Percentiles rank a stretch among this genome's conserved stretches.
Conservation (phyloP, 2,113 vertebrate species). For the Paedocypris sp. region DNA sequence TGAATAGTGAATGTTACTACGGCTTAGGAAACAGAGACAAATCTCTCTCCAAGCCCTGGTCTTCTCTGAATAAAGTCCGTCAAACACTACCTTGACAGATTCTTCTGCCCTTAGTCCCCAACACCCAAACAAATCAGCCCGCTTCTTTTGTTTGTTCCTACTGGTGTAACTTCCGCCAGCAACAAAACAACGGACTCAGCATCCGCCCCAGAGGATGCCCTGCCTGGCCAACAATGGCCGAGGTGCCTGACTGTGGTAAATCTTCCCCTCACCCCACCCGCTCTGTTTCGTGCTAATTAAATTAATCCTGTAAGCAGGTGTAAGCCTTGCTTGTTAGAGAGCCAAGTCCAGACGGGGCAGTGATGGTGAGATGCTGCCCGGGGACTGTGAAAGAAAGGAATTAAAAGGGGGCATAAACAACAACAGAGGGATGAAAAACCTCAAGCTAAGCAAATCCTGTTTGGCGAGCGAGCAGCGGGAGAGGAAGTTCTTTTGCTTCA, state of each 20-base stretch:
- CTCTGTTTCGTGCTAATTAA: conserved; percentile 69
- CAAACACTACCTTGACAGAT: background rate
- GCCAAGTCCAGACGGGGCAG: conserved; percentile 54
- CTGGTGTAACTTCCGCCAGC: conserved; percentile 18
- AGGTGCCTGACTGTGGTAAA: conserved; percentile 54
- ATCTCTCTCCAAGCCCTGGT: background rate
- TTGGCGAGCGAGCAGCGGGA: conserved; percentile 43
- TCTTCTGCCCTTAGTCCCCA: conserved; percentile 20
- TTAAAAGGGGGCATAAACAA: conserved; percentile 44
- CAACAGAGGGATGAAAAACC: conserved; percentile 44
- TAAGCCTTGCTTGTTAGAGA: conserved; percentile 65
- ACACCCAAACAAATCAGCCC: conserved; percentile 31
- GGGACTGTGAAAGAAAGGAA: conserved; percentile 47
- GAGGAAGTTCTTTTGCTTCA: conserved; percentile 39
- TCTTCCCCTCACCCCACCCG: conserved; percentile 48
- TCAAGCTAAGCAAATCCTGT: conserved; percentile 56
- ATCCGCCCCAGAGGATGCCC: conserved; percentile 35
- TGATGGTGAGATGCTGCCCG: conserved; percentile 38
- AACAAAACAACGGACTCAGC: conserved; percentile 23
- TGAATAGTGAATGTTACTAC: conserved; percentile 17
- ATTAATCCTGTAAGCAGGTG: conserved; percentile 79
- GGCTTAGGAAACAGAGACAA: background rate
- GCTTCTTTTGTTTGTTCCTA: conserved; percentile 7
- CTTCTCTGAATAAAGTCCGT: conserved; percentile 14
- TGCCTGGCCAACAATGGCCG: conserved; percentile 37